phyloP scores from a whole-genome alignment of 1,140 invertebrate species.

The Drosophila sturtevanti region DNA sequence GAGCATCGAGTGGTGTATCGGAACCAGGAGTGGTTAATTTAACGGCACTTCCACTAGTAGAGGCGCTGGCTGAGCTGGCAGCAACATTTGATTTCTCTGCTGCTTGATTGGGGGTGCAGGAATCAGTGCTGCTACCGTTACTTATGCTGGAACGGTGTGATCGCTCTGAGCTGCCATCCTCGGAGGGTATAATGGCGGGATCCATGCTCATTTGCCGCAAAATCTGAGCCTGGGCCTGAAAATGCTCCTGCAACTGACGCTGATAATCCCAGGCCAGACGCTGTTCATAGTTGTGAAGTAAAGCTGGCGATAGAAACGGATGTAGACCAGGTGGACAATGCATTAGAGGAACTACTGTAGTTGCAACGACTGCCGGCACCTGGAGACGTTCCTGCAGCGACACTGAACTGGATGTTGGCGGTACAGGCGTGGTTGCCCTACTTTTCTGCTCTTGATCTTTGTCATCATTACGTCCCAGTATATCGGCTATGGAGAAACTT shows the following conservation, averaged over 20 bases:
- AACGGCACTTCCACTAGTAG: constrained; percentile 24
- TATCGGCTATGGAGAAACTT: constrained; percentile 96
- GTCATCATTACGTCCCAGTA: constrained; percentile 87
- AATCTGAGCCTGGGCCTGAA: constrained; percentile 77
- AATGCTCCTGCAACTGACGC: constrained; percentile 83
- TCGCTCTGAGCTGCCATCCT: constrained; percentile 84
- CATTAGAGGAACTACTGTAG: constrained; percentile 14
- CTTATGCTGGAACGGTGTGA: constrained; percentile 83
- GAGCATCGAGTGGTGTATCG: constrained; percentile 95
- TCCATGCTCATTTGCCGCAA: constrained; percentile 80
- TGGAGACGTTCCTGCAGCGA: constrained; percentile 34
- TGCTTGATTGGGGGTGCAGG: constrained; percentile 85
- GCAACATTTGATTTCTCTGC: constrained; percentile 36
- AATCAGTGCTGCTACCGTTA: constrained; percentile 85
- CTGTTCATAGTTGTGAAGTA: constrained; percentile 83
- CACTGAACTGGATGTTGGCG: neutral
- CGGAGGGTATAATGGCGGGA: constrained; percentile 75
- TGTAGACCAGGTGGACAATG: constrained; percentile 49
- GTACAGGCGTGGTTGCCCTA: constrained; percentile 8
- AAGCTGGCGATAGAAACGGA: constrained; percentile 72
- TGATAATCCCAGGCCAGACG: constrained; percentile 85
- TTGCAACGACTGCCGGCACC: constrained; percentile 7
- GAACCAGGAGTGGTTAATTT: constrained; percentile 64
- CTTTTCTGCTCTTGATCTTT: constrained; percentile 4
- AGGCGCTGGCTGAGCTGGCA: neutral